Evolutionary conservation across 2,888 invertebrate species (phyloP).

Genomic region (Fragum whitleyi): DNA sequence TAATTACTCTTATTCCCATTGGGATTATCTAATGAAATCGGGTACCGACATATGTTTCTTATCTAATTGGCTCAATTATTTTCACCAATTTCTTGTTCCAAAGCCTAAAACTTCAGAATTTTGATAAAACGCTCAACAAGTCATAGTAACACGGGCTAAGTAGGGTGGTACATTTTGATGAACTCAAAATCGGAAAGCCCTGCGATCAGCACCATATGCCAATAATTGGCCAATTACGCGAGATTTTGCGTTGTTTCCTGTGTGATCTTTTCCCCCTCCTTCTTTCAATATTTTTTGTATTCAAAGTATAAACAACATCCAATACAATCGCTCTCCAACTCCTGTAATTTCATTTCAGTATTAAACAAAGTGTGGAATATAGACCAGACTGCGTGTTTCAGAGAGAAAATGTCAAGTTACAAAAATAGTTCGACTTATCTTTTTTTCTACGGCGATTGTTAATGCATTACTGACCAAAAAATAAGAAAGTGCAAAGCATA

Average conservation of each 20-base stretch:
- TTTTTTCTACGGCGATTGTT: too few relatives aligned
- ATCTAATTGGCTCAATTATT: constrained; percentile 10
- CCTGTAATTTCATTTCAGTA: too few relatives aligned
- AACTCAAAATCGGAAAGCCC: constrained; percentile 6
- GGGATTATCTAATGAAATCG: constrained; percentile 6
- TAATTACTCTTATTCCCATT: background rate
- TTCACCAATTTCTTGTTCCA: background rate
- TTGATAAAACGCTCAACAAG: background rate
- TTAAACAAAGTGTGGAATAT: too few relatives aligned
- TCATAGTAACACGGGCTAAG: background rate
- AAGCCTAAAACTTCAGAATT: too few relatives aligned
- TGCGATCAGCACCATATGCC: constrained; percentile 17
- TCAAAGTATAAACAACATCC: constrained; percentile 15
- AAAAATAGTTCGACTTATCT: too few relatives aligned
- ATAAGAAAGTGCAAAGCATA: too few relatives aligned
- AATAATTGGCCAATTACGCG: constrained; percentile 28
- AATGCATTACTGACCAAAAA: too few relatives aligned
- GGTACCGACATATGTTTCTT: constrained; percentile 21
- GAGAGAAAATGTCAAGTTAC: too few relatives aligned
- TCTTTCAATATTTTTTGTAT: constrained; percentile 3
- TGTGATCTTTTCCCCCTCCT: background rate
- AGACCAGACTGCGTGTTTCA: too few relatives aligned
- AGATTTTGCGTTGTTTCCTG: constrained; percentile 17
- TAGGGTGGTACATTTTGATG: background rate
- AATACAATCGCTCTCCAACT: background rate